Evolutionary conservation across 2,797 vertebrate species (phyloP).

Genomic region (Ibycter americanus): DNA sequence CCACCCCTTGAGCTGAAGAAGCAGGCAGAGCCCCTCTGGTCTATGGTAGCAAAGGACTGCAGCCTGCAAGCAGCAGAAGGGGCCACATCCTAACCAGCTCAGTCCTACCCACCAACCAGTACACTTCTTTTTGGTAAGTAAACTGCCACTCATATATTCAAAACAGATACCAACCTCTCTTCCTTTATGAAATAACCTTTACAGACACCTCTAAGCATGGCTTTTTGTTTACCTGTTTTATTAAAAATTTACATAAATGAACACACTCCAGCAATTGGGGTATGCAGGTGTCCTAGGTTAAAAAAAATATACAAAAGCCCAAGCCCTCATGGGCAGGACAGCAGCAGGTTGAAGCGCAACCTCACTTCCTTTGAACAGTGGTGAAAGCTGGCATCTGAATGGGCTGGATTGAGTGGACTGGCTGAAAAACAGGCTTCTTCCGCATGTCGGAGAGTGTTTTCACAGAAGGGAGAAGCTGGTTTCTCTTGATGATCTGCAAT

Average conservation of each 20-base stretch:
- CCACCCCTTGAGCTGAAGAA: background rate
- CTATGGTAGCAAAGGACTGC: background rate
- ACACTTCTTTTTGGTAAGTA: background rate
- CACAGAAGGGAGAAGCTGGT: slow-evolving; percentile 90
- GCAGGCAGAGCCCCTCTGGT: background rate
- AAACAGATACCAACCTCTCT: background rate
- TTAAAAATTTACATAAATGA: slow-evolving; percentile 68
- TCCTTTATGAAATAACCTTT: background rate
- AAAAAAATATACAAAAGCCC: slow-evolving; percentile 56
- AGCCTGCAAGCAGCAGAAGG: background rate
- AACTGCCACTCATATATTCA: background rate
- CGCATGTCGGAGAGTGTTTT: slow-evolving; percentile 87
- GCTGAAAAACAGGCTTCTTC: slow-evolving; percentile 87
- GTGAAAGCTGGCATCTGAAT: slow-evolving; percentile 90
- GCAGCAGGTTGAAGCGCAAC: background rate
- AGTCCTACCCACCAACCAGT: too few relatives aligned
- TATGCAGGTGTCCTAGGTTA: slow-evolving; percentile 54
- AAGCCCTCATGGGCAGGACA: slow-evolving; percentile 5
- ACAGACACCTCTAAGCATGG: background rate
- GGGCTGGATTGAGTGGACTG: slow-evolving; percentile 85
- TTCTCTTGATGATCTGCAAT: slow-evolving; percentile 99
- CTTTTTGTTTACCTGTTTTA: slow-evolving; percentile 7
- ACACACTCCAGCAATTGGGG: slow-evolving; percentile 60
- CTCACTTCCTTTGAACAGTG: slow-evolving; percentile 92
- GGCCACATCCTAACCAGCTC: background rate